A percentile compares a stretch with the other conserved stretches of the same genome.
These are phyloP conservation scores for Atopsyche davidsoni DNA, from an alignment of 1,140 invertebrate genomes.

Conservation along the genomic window DNA sequence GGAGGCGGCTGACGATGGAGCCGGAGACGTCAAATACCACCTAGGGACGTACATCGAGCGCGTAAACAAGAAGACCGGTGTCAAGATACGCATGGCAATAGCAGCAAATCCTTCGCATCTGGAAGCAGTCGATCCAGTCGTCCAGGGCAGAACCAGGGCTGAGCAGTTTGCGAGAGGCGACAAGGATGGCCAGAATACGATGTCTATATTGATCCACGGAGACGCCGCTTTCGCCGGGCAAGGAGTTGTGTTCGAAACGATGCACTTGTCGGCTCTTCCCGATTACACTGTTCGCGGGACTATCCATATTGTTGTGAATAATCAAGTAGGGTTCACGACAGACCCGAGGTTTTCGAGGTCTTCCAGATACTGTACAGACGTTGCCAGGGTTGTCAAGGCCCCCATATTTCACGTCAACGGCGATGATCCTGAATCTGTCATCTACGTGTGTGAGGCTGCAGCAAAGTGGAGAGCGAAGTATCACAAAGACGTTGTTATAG, in stretches of 20 bases:
- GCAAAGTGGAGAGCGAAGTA: constrained; percentile 97
- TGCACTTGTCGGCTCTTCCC: constrained; percentile 96
- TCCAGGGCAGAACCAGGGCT: constrained; percentile 93
- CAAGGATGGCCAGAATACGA: constrained; percentile 93
- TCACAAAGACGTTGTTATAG: constrained; percentile 96
- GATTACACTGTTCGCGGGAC: constrained; percentile 98
- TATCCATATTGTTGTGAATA: constrained; percentile 96
- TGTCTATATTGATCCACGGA: constrained; percentile 93
- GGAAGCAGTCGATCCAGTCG: constrained; percentile 95
- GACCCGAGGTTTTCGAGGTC: constrained; percentile 94
- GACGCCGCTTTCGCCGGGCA: constrained; percentile 99
- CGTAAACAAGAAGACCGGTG: constrained; percentile 95
- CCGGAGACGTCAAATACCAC: constrained; percentile 99
- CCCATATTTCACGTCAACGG: constrained; percentile 99
- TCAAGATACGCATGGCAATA: constrained; percentile 95
- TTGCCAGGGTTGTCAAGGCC: constrained; percentile 96
- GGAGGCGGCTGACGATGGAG: constrained; percentile 96
- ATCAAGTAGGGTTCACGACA: constrained; percentile 99
- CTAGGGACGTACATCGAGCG: constrained; percentile 97
- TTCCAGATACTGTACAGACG: constrained; percentile 98
- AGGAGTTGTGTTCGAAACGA: constrained; percentile 98
- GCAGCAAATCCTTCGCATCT: constrained; percentile 98
- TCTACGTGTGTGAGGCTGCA: constrained; percentile 97
- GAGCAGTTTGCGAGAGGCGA: constrained; percentile 98
- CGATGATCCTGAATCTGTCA: constrained; percentile 97